Base-by-base conservation (phyloP, 2,113 vertebrate species). In the Rattus norvegicus region DNA sequence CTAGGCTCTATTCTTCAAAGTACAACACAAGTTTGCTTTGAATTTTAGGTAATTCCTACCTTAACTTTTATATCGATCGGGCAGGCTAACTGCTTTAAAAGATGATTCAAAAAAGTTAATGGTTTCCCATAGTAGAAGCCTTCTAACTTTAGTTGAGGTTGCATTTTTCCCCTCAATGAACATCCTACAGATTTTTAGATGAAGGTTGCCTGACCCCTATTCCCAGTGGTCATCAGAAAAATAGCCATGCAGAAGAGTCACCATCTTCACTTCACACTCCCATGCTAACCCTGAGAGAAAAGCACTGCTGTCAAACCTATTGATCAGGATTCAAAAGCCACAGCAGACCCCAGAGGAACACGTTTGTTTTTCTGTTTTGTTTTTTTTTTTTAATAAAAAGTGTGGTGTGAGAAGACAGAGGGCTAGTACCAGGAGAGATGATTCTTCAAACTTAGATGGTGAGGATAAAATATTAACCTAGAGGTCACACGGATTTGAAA, bases 21-120 rank as follows among this genome's bases (percentile, higher is more conserved):
- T 70, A 92, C 75, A 93, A 90, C 70, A 52, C 13, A 91, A 75
- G 43, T 85, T 88, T 56, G 47, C 16, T 87, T 65, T 95, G 95
- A 36, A 90, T 87, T 87, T 87, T 76, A 81, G 33, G 47, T 17
- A 22, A 26, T 39, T 93, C 2, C 1, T 72, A 61, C 56, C 84
- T 52, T 88, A 91, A n/a, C 61, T 92, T 86, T 75, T 65, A 28
- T 70, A 69, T 59, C 86, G 43, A 2, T 63, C 61, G 56, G 22
- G 47, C 69, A 65, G 47, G 24, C 17, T 70, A 72, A 63, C 54
- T 72, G 2, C 33, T 93, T 0, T 76, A 81, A 22, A 10, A 52
- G 30, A 63, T 49, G 36, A 61, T 33, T 69, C 80, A 94, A 67
- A 91, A 56, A 91, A 75, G 8, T 87, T 56, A 92, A 26, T 87